Conservation (phyloP, 2,888 invertebrate genomes). For the Amphipyra berbera region DNA sequence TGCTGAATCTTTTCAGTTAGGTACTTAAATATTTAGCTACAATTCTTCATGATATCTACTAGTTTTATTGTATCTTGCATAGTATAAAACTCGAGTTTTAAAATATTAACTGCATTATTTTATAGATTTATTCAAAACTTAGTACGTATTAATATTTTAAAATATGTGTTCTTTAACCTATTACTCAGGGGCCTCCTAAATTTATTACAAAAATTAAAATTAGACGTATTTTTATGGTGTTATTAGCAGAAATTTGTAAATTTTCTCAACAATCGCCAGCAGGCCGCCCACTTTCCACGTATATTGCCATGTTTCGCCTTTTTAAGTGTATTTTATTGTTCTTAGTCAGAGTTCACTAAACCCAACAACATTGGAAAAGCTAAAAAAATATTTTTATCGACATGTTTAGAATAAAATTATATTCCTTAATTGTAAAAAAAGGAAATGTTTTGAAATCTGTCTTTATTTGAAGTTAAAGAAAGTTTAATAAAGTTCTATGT, state of each 20-base stretch:
- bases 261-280: constrained; percentile 65
- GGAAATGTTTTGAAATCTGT: neutral
- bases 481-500: neutral
- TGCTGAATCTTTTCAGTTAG: no score
- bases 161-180: constrained; percentile 3
- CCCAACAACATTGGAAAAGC: constrained; percentile 46
- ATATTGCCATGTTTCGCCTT: constrained; percentile 62
- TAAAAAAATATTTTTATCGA: constrained; percentile 34
- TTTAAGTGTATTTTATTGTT: constrained; percentile 70
- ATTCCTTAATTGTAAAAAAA: constrained; percentile 3
- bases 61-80: no score
- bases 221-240: constrained; percentile 70
- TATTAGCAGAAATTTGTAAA: constrained; percentile 77
- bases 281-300: constrained; percentile 71
- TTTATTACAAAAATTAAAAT: constrained; percentile 34
- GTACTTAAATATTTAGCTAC: no score
- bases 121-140: neutral
- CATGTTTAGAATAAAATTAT: constrained; percentile 27
- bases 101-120: neutral
- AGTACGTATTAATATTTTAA: neutral
- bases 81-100: neutral
- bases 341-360: constrained; percentile 68
- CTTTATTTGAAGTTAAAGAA: neutral
- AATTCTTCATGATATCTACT: no score
- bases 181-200: neutral